Base-by-base conservation (phyloP, 1,140 invertebrate species). In the Aphis gossypii region DNA sequence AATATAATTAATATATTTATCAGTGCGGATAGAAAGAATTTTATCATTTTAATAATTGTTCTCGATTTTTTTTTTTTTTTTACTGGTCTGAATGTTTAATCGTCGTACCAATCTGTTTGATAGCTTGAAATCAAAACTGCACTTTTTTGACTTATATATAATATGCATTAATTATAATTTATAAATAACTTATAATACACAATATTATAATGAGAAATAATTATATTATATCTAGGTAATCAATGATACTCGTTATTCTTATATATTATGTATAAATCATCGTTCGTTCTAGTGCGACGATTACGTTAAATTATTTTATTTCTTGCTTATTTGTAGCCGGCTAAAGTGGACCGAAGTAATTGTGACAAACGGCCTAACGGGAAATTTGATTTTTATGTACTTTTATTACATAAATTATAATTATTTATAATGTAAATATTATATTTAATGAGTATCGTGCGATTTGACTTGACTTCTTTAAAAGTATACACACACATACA, bases 31-130 rank as follows among this genome's bases (percentile, higher is more conserved):
- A 48, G 30, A n/a, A 44, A 86, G 46, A 84, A 83, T 83, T 41
- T 41, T 83, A 83, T 83, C n/a, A 44, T 84, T 41, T 41, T 44
- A n/a, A 51, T 87, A n/a, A 51, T 87, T 87, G 46, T 48, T 87
- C 44, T 18, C 14, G 46, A 30, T 87, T 46, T n/a, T 48, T 48
- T 18, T n/a, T 48, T 48, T 2, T 48, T 87, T 87, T n/a, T 35
- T 48, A 30, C 5, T 41, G 25, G 25, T 38, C 35, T 41, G 48
- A 51, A 51, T 18, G 14, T 48, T 14, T 1, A 18, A 14, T 48
- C 48, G 48, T 41, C 41, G 23, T 86, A 18, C 14, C 60, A 76
- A n/a, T 76, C 14, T 76, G 35, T n/a, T 68, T 68, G 0, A 30
- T 76, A n/a, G n/a, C 60, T 20, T 23, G 21, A 84, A 84, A 30